phyloP scores from a whole-genome alignment of 2,113 vertebrate species.

The Cyprinodon variegatus region DNA sequence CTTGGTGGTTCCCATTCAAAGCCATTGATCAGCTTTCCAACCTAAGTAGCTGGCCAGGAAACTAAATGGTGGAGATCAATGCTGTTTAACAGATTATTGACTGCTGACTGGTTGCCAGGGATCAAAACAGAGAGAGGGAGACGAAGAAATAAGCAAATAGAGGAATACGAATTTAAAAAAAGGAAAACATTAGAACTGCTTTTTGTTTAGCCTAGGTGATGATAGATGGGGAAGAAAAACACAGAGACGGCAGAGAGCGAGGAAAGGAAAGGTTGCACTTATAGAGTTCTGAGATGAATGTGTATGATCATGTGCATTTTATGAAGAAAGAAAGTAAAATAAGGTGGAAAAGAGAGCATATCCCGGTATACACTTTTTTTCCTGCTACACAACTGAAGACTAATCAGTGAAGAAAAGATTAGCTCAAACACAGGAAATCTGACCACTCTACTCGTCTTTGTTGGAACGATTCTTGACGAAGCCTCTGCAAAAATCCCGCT shows the following conservation, averaged over 20 bases:
- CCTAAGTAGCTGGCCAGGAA: constrained; percentile 79
- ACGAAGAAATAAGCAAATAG: constrained; percentile 70
- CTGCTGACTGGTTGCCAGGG: constrained; percentile 75
- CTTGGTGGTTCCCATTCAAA: constrained; percentile 80
- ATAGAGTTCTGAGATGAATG: constrained; percentile 33
- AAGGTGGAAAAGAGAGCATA: constrained; percentile 6
- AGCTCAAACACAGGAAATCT: constrained; percentile 24
- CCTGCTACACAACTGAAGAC: constrained; percentile 45
- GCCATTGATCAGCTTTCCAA: constrained; percentile 81
- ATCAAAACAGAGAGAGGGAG: constrained; percentile 69
- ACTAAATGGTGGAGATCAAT: constrained; percentile 81
- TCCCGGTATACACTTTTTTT: constrained; percentile 14
- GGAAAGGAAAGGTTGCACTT: constrained; percentile 35
- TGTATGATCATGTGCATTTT: constrained; percentile 61
- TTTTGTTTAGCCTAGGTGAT: constrained; percentile 60
- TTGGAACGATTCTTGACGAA: constrained; percentile 51
- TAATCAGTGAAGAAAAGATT: constrained; percentile 7
- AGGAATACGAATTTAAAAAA: constrained; percentile 59
- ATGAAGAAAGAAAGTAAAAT: constrained; percentile 45
- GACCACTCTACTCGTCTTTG: constrained; percentile 50
- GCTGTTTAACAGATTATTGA: constrained; percentile 84
- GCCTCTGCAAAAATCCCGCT: constrained; percentile 51
- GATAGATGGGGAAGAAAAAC: constrained; percentile 70
- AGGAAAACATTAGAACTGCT: constrained; percentile 62
- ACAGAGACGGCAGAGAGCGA: constrained; percentile 58